These are phyloP conservation scores for Tridacna gigas DNA, from an alignment of 2,888 invertebrate species.

Conservation along the genomic window DNA sequence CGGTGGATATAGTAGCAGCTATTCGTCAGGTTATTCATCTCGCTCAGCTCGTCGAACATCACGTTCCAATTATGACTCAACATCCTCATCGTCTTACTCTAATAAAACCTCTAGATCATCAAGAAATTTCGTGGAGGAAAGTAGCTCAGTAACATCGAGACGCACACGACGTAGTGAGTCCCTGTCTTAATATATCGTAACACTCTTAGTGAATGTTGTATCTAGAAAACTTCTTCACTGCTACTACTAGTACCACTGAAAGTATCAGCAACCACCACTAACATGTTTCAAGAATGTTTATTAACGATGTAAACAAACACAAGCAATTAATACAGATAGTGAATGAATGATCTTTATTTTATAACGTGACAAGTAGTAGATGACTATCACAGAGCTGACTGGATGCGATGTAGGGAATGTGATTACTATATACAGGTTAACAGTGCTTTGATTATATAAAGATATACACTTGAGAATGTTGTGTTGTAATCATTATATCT, in stretches of 20 bases:
- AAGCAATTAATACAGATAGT: neutral
- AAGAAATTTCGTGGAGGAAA: conserved; percentile 56
- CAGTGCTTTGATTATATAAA: neutral
- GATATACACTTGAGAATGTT: conserved; percentile 5
- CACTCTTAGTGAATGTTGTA: conserved; percentile 61
- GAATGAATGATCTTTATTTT: conserved; percentile 8
- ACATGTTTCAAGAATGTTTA: neutral
- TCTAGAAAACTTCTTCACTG: conserved; percentile 16
- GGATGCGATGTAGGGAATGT: neutral
- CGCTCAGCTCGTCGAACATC: conserved; percentile 40
- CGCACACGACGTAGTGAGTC: conserved; percentile 60
- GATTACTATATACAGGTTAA: neutral
- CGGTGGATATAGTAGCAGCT: conserved; percentile 20
- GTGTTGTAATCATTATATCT: neutral
- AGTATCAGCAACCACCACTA: conserved; percentile 1
- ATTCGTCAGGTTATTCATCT: conserved; percentile 28
- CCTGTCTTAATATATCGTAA: conserved; percentile 53
- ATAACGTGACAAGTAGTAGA: conserved; percentile 20
- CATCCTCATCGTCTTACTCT: conserved; percentile 32
- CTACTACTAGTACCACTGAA: conserved; percentile 9
- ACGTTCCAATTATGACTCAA: conserved; percentile 35
- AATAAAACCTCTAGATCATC: conserved; percentile 45
- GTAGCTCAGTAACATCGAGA: conserved; percentile 50
- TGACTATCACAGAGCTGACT: neutral
- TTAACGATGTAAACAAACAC: conserved; percentile 1